Evolutionary conservation across 2,113 vertebrate genomes (phyloP).

Genomic region (Chloroceryle aenea): DNA sequence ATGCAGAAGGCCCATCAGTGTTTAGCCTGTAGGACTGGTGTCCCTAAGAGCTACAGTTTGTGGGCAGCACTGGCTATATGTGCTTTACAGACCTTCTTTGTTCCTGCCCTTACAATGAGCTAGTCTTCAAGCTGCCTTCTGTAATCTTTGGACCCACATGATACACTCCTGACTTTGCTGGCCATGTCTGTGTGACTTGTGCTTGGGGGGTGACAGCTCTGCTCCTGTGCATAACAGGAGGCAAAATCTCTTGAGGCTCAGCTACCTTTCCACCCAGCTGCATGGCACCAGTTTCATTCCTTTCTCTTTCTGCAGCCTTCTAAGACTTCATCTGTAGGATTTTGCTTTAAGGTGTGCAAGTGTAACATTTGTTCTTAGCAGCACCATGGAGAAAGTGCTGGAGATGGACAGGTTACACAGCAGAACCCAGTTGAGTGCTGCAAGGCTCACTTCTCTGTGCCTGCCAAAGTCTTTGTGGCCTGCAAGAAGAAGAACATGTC

Average conservation of each 20-base stretch:
- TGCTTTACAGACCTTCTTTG: not conserved
- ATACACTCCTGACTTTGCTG: not conserved
- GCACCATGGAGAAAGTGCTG: not conserved
- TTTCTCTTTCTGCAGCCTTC: not conserved
- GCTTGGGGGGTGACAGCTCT: not conserved
- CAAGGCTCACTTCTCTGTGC: not conserved
- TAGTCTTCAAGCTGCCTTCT: not conserved
- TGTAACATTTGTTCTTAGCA: not conserved
- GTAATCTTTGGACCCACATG: not conserved
- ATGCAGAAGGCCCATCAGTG: not conserved
- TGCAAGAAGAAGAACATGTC: not conserved
- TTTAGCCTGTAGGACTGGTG: not conserved
- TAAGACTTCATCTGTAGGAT: not conserved
- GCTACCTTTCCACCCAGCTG: not conserved
- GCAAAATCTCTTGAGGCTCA: not conserved
- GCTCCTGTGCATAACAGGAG: not conserved
- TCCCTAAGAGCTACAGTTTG: not conserved
- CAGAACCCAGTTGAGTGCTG: not conserved
- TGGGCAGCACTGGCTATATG: not conserved
- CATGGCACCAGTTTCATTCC: not conserved
- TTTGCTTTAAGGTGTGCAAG: not conserved
- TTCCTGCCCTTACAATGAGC: not conserved
- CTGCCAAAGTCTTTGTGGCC: not conserved
- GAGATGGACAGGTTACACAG: not conserved
- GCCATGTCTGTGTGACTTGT: not conserved